These are phyloP conservation scores for Pangasianodon hypophthalmus DNA, from an alignment of 2,113 vertebrate species.

Conservation along the genomic window DNA sequence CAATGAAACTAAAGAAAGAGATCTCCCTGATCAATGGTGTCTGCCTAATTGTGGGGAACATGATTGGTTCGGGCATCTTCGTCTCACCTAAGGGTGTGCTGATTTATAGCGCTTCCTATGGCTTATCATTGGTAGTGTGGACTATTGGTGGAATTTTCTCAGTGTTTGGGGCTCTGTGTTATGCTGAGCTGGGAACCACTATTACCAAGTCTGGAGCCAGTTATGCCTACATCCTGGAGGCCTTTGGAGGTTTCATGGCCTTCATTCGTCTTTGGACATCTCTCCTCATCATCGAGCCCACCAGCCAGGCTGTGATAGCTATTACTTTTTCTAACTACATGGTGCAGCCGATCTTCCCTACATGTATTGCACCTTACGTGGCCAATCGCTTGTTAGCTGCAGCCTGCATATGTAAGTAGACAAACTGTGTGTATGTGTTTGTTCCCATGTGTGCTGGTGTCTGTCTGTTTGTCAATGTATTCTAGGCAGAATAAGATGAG, in stretches of 20 bases:
- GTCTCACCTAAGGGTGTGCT: constrained; percentile 91
- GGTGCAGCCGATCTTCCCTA: constrained; percentile 88
- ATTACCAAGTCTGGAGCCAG: constrained; percentile 92
- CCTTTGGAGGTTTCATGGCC: constrained; percentile 84
- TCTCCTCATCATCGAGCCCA: constrained; percentile 90
- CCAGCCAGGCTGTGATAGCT: constrained; percentile 89
- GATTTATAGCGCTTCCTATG: constrained; percentile 86
- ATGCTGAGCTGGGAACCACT: constrained; percentile 91
- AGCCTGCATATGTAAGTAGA: constrained; percentile 86
- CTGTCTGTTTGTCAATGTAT: not conserved
- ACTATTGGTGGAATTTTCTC: constrained; percentile 87
- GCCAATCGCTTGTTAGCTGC: constrained; percentile 85
- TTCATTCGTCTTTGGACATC: constrained; percentile 91
- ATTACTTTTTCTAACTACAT: constrained; percentile 94
- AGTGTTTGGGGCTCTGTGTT: constrained; percentile 87
- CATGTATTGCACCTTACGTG: constrained; percentile 80
- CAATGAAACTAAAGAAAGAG: constrained; percentile 87
- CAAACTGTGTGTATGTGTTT: constrained; percentile 18
- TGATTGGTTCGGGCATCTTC: constrained; percentile 93
- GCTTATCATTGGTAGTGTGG: constrained; percentile 87
- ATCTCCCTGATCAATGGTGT: constrained; percentile 89
- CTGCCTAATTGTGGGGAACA: constrained; percentile 91
- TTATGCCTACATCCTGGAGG: constrained; percentile 91
- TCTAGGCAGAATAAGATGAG: not conserved
- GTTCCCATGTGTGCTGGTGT: constrained; percentile 10